Percentiles rank a stretch among this genome's conserved stretches.
Evolutionary conservation across 2,113 vertebrate genomes (phyloP).

Genomic region (Solenodon paradoxus): DNA sequence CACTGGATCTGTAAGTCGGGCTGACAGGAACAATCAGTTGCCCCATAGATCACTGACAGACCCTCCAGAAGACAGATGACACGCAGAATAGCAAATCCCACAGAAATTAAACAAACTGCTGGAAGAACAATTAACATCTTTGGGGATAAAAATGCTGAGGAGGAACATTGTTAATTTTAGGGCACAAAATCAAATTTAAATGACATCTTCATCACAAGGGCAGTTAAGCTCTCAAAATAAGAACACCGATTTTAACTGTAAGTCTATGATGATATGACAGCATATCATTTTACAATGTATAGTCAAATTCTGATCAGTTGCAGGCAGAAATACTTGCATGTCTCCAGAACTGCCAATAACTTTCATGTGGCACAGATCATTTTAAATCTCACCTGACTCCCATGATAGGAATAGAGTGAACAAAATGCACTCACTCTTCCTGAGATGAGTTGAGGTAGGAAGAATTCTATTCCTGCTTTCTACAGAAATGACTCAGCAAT

Average conservation of each 20-base stretch:
- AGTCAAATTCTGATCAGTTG: not conserved
- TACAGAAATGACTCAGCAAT: not conserved
- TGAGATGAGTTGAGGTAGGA: not conserved
- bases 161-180: constrained; percentile 35
- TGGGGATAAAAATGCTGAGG: constrained; percentile 44
- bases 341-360: not conserved
- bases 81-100: constrained; percentile 66
- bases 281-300: not conserved
- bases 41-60: constrained; percentile 73
- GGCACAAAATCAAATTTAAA: not conserved
- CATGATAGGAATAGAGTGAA: not conserved
- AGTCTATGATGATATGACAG: not conserved
- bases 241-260: not conserved
- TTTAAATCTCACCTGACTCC: not conserved
- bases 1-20: constrained; percentile 21
- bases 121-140: constrained; percentile 60
- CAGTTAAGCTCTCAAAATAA: not conserved
- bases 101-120: constrained; percentile 61
- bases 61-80: constrained; percentile 69
- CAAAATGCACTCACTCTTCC: not conserved
- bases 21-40: constrained; percentile 53
- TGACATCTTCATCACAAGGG: constrained; percentile 25
- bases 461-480: not conserved
- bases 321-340: not conserved
- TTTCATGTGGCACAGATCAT: not conserved